Conservation (phyloP, 2,113 vertebrate genomes). For the Cyanoliseus patagonus region DNA sequence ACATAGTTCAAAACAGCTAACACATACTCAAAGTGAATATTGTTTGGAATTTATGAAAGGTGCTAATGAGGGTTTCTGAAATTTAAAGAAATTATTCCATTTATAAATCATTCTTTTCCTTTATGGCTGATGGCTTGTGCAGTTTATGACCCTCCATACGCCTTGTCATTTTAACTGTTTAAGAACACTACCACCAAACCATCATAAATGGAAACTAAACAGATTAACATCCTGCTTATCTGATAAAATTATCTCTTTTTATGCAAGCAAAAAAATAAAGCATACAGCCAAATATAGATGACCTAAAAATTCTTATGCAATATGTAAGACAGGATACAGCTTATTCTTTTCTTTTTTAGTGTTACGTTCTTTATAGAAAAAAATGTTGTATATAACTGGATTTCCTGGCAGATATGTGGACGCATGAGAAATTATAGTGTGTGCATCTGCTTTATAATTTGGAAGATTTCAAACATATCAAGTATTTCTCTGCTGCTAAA, state of each 20-base stretch:
- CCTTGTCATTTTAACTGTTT: constrained; percentile 66
- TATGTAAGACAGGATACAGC: neutral
- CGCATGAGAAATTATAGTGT: neutral
- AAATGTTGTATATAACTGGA: neutral
- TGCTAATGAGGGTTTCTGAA: constrained; percentile 58
- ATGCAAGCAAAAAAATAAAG: constrained; percentile 61
- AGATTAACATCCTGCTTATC: constrained; percentile 63
- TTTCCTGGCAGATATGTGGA: neutral
- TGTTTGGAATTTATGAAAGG: constrained; percentile 44
- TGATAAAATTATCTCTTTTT: constrained; percentile 55
- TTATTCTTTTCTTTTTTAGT: neutral
- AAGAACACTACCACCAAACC: constrained; percentile 49
- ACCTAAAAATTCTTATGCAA: neutral
- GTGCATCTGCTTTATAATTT: neutral
- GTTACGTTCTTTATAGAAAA: neutral
- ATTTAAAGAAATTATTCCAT: constrained; percentile 27
- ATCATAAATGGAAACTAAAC: constrained; percentile 55
- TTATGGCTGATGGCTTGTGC: constrained; percentile 50
- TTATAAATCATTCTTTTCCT: constrained; percentile 66
- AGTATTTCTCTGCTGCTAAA: neutral
- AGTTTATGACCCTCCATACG: constrained; percentile 68
- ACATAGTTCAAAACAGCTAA: neutral
- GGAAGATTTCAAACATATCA: constrained; percentile 5
- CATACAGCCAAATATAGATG: constrained; percentile 4
- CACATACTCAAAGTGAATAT: neutral